Conservation (phyloP, 2,797 vertebrate species). For the Characodon lateralis region DNA sequence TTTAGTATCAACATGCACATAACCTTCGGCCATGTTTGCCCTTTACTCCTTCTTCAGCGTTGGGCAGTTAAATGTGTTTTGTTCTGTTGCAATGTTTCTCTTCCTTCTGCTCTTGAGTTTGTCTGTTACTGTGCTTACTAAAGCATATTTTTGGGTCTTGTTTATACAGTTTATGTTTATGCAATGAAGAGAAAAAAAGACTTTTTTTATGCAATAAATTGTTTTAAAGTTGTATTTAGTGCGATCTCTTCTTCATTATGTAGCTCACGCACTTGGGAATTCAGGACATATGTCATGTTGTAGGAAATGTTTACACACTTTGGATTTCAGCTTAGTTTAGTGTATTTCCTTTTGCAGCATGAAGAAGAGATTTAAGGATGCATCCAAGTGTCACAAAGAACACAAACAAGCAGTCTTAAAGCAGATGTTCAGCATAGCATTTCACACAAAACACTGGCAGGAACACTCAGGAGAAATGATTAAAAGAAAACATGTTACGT, state of each 20-base stretch:
- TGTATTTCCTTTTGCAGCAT: neutral
- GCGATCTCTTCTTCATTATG: neutral
- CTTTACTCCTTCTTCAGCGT: constrained; percentile 24
- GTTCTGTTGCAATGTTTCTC: constrained; percentile 2
- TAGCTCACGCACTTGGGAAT: neutral
- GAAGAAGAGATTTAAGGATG: neutral
- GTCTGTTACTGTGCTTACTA: neutral
- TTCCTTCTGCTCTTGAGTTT: neutral
- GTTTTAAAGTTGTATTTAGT: no score
- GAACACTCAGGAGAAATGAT: constrained; percentile 1
- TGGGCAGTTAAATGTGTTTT: constrained; percentile 16
- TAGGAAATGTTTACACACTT: neutral
- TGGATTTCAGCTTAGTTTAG: neutral
- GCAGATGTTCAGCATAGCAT: neutral
- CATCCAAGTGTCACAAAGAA: neutral
- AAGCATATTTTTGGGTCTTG: neutral
- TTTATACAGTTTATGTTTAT: neutral
- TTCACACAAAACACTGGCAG: neutral
- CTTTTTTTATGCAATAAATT: constrained; percentile 4
- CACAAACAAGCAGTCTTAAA: constrained; percentile 1
- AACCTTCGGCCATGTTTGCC: constrained; percentile 26
- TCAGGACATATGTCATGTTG: neutral
- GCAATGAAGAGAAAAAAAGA: constrained; percentile 5
- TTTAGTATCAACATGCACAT: constrained; percentile 28
- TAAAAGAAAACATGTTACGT: neutral